Conservation (phyloP, 2,797 vertebrate genomes). For the Acridotheres tristis region DNA sequence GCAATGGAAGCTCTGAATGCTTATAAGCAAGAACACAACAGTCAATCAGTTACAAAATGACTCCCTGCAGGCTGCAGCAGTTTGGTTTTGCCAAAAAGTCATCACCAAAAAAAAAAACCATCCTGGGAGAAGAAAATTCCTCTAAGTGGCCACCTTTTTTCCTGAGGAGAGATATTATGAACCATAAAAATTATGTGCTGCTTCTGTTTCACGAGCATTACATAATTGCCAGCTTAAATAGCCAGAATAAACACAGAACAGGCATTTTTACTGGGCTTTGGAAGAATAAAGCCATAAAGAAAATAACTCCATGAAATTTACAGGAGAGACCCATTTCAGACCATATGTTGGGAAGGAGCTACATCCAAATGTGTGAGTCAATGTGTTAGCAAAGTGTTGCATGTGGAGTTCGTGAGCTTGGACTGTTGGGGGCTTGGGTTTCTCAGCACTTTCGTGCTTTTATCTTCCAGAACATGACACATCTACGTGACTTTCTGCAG, state of each 20-base stretch:
- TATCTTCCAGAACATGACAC: background rate
- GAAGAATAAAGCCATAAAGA: slow-evolving; percentile 42
- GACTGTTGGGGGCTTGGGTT: background rate
- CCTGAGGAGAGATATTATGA: background rate
- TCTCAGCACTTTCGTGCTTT: background rate
- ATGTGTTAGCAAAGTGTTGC: background rate
- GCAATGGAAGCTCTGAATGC: background rate
- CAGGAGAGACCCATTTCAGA: slow-evolving; percentile 54
- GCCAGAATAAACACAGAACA: slow-evolving; percentile 46
- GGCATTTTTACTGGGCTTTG: slow-evolving; percentile 26
- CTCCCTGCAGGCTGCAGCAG: background rate
- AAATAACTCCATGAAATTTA: slow-evolving; percentile 54
- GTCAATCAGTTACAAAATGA: background rate
- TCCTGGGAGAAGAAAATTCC: background rate
- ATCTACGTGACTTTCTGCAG: background rate
- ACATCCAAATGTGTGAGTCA: slow-evolving; percentile 13
- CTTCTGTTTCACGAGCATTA: slow-evolving; percentile 41
- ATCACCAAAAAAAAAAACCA: background rate
- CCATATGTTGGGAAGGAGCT: slow-evolving; percentile 38
- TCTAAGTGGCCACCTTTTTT: slow-evolving; percentile 14
- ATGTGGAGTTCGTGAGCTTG: background rate
- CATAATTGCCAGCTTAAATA: slow-evolving; percentile 29
- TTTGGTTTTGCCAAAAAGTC: slow-evolving; percentile 17
- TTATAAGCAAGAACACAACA: background rate
- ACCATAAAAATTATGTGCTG: slow-evolving; percentile 46